Evolutionary conservation across 2,888 invertebrate genomes (phyloP), one percentile per base, ranked within the genome.

Genomic region (Oscheius sp.): DNA sequence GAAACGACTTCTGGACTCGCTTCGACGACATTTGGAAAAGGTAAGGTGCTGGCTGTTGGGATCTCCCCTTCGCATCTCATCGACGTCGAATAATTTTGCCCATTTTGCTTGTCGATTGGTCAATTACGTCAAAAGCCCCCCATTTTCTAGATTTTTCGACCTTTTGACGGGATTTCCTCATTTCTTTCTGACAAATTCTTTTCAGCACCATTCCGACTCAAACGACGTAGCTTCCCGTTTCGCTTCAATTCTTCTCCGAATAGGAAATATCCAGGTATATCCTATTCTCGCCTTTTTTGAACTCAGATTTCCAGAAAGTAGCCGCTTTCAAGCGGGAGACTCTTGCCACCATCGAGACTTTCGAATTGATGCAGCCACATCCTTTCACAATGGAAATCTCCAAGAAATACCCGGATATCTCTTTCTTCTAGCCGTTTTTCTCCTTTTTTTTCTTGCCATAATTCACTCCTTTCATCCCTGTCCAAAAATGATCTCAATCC

Each of bases 311-410:
- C 43, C 76, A 87, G 87, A 87, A 87, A 82, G 87, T 87, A 6
- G 86, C 87, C 0, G 87, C 87, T 5, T 87, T 86, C 81, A 87
- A 87, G 75, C 76, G 87, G 18, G 87, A 87, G 72, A 87, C 87
- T 6, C 72, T 87, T 9, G 84, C 84, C 59, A 87, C 87, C 1
- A 87, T 87, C 53, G 87, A 87, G 72, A 87, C 86, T 2, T 87
- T 87, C 74, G 84, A 87, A 43, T 75, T 87, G 64, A 84, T 87
- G 84, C 82, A 83, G 18, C 87, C 87, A 1, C 87, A 88, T 72
- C 87, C 87, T 46, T 81, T 84, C 46, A 87, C 87, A 0, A 87
- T 88, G 87, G 87, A 87, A 73, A 82, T 87, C 25, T 86, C 86
- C 16, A 84, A 82, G 69, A 84, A 83, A 64, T 87, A 87, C 61